Evolutionary conservation across 2,888 invertebrate genomes (phyloP).

Genomic region (Diaphora mendica): DNA sequence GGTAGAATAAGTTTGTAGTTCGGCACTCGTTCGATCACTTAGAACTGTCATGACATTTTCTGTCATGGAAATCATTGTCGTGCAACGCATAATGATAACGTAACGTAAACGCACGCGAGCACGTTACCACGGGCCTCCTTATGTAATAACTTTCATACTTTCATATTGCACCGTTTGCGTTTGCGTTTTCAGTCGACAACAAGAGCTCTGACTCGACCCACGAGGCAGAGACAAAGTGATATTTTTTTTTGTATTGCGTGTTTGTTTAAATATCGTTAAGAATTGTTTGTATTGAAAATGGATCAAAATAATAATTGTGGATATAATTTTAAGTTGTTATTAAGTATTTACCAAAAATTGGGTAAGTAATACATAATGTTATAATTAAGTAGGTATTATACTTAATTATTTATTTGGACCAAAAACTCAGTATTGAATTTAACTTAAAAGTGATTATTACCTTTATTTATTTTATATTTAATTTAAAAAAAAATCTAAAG

Average conservation of each 20-base stretch:
- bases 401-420: neutral
- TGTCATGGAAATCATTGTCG: conserved; percentile 38
- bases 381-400: neutral
- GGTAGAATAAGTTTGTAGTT: neutral
- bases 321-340: conserved; percentile 50
- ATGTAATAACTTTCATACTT: conserved; percentile 53
- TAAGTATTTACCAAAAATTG: conserved; percentile 49
- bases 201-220: conserved; percentile 42
- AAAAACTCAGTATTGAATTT: neutral
- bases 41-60: conserved; percentile 6
- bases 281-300: conserved; percentile 31
- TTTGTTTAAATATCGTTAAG: conserved; percentile 8
- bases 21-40: neutral
- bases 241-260: conserved; percentile 1
- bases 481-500: too few species aligned
- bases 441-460: too few species aligned
- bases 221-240: conserved; percentile 33
- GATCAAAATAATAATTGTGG: conserved; percentile 44
- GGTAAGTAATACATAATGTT: conserved; percentile 37
- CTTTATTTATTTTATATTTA: too few species aligned
- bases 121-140: conserved; percentile 43
- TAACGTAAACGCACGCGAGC: conserved; percentile 51
- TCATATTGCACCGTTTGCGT: conserved; percentile 48
- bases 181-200: conserved; percentile 49
- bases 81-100: conserved; percentile 43